Conservation (phyloP, 2,888 invertebrate species). For the Lomographa bimaculata region DNA sequence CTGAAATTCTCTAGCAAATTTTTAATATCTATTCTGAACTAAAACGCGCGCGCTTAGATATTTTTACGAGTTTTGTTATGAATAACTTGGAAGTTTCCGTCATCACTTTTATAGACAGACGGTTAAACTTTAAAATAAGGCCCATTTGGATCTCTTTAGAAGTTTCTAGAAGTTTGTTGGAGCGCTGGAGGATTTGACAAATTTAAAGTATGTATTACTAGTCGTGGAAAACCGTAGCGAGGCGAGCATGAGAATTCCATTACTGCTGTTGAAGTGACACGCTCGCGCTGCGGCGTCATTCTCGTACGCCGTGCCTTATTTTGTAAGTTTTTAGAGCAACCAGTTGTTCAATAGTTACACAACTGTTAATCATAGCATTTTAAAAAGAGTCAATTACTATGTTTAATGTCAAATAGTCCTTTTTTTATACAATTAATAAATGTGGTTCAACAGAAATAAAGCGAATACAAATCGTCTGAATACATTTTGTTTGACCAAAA, state of each 20-base stretch:
- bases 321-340: conserved; percentile 16
- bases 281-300: conserved; percentile 46
- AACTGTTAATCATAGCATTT: no score
- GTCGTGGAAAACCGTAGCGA: conserved; percentile 67
- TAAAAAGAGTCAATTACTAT: no score
- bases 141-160: conserved; percentile 68
- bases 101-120: conserved; percentile 36
- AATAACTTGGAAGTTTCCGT: conserved; percentile 20
- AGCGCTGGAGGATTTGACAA: conserved; percentile 69
- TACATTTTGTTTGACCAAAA: no score
- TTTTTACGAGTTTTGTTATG: conserved; percentile 29
- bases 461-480: no score
- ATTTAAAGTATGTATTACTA: conserved; percentile 79
- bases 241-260: conserved; percentile 80
- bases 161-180: conserved; percentile 65
- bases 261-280: conserved; percentile 70
- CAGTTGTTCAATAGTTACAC: no score
- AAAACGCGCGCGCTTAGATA: conserved; percentile 12
- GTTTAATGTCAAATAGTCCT: no score
- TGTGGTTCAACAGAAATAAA: no score
- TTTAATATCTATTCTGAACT: conserved; percentile 6
- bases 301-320: conserved; percentile 21
- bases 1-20: neutral
- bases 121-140: conserved; percentile 58
- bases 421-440: no score